phyloP scores from a whole-genome alignment of 1,140 invertebrate species.

The Lineus longissimus region DNA sequence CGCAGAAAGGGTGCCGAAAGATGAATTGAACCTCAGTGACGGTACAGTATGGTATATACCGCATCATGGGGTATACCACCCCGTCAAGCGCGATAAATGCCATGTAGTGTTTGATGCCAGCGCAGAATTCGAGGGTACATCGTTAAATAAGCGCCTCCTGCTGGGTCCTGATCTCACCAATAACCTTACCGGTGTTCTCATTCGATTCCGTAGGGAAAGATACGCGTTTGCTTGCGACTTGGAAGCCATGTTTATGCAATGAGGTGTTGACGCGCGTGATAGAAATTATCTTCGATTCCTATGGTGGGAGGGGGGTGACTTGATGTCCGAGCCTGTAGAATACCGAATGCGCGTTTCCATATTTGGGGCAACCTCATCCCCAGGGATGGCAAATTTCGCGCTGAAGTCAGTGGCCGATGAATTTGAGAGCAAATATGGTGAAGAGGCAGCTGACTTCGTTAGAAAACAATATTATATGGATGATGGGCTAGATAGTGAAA shows the following conservation, averaged over 20 bases:
- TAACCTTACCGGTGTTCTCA: conserved; percentile 15
- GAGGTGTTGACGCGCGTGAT: conserved; percentile 10
- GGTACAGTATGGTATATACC: conserved; percentile 18
- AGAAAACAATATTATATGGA: conserved; percentile 23
- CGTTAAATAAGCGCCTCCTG: conserved; percentile 22
- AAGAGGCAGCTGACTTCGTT: conserved; percentile 12
- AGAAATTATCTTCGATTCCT: conserved; percentile 13
- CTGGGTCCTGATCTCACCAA: conserved; percentile 45
- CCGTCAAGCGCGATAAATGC: conserved; percentile 4
- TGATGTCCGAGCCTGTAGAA: not conserved
- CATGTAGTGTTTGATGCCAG: conserved; percentile 1
- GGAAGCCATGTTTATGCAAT: conserved; percentile 16
- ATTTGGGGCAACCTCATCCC: conserved; percentile 25
- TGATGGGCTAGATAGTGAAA: conserved; percentile 18
- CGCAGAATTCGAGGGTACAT: conserved; percentile 12
- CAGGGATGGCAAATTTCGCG: conserved; percentile 23
- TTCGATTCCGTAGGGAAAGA: conserved; percentile 10
- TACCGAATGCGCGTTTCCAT: conserved; percentile 24
- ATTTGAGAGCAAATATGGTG: not conserved
- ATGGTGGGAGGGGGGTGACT: conserved; percentile 8
- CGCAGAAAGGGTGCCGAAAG: conserved; percentile 11
- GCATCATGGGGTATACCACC: conserved; percentile 23
- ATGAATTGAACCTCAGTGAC: not conserved
- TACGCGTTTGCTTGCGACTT: conserved; percentile 7
- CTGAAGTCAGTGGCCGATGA: conserved; percentile 13